Evolutionary conservation across 2,113 vertebrate genomes (phyloP).

Genomic region (Camelus bactrianus): DNA sequence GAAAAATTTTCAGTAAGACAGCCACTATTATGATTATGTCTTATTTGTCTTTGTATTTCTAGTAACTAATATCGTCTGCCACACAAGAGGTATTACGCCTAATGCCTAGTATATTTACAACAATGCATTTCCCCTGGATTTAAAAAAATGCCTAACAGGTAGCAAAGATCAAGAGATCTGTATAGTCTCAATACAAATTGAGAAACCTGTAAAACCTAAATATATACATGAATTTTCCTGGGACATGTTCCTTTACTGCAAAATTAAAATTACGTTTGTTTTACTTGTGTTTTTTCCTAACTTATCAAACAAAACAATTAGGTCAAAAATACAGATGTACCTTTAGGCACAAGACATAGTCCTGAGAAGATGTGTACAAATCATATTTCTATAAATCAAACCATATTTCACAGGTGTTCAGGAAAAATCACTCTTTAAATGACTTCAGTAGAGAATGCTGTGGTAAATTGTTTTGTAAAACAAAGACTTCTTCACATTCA

Average conservation of each 20-base stretch:
- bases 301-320: conserved; percentile 37
- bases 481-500: background rate
- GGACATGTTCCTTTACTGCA: conserved; percentile 9
- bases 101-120: conserved; percentile 11
- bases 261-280: conserved; percentile 57
- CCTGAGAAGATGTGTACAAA: conserved; percentile 22
- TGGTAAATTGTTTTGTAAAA: background rate
- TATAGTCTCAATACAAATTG: background rate
- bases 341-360: background rate
- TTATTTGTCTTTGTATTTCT: conserved; percentile 4
- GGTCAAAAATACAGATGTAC: background rate
- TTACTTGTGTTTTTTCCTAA: background rate
- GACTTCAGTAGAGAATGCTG: background rate
- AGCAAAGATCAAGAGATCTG: background rate
- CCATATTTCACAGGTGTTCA: background rate
- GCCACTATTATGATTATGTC: background rate
- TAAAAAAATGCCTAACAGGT: conserved; percentile 31
- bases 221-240: background rate
- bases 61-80: background rate
- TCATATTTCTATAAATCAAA: conserved; percentile 46
- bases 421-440: background rate
- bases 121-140: background rate
- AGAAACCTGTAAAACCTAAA: conserved; percentile 30
- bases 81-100: background rate
- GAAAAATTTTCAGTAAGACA: background rate